Conservation (phyloP, 2,113 vertebrate species). For the Python bivittatus region DNA sequence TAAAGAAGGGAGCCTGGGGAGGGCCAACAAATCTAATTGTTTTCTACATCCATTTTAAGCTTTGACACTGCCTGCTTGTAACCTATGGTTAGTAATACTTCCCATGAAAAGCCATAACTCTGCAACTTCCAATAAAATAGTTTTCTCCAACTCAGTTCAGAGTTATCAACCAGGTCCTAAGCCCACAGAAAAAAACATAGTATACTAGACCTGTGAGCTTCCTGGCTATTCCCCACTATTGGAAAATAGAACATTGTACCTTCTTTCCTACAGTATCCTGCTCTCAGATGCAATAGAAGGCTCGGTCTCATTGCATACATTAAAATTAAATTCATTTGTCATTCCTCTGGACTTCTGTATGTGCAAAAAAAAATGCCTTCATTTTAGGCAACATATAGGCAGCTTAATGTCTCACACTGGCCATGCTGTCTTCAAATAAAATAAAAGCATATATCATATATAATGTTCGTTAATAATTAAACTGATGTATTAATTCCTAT, state of each 20-base stretch:
- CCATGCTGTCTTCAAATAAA: neutral
- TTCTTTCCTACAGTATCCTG: neutral
- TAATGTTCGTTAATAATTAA: neutral
- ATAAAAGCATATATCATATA: neutral
- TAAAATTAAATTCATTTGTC: neutral
- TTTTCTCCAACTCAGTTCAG: no score
- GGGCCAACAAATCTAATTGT: no score
- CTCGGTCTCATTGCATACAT: neutral
- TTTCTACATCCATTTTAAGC: no score
- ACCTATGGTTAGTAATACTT: no score
- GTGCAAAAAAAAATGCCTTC: neutral
- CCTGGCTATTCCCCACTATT: no score
- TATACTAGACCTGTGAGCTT: no score
- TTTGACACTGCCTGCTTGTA: no score
- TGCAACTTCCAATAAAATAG: no score
- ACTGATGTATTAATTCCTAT: neutral
- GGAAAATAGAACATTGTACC: neutral
- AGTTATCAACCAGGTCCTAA: no score
- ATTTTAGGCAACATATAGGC: neutral
- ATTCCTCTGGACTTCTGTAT: neutral
- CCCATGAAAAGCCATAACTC: no score
- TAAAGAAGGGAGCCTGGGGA: no score
- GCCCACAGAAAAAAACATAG: no score
- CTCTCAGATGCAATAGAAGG: neutral
- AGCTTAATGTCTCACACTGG: neutral